Base-by-base conservation (phyloP, 2,113 vertebrate genomes). In the Prolemur simus region DNA sequence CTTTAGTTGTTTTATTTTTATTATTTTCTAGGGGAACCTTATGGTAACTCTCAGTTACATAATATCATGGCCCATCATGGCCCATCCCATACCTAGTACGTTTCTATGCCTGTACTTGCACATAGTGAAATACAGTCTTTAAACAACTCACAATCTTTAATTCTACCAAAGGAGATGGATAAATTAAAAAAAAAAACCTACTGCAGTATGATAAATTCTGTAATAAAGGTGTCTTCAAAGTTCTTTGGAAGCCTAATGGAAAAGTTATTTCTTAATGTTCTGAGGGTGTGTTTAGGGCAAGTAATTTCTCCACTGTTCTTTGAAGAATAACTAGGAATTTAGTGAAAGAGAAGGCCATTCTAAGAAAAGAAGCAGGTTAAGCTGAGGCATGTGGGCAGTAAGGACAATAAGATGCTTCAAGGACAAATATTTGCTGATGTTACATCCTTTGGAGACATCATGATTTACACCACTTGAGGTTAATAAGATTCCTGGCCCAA, bases 101-200 rank as follows among this genome's bases (percentile, higher is more conserved):
- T 87, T 87, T 96, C 42, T 81, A 58, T 63, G 81, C 20, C 13
- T 66, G 15, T 37, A 11, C n/a, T 27, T 54, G 34, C 27, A 88
- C 66, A 77, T 25, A 89, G 6, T 20, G 95, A 96, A 89, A 88
- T 87, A 71, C 11, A 89, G 47, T 47, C 47, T 92, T 73, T 66
- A 71, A 96, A 32, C 84, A 93, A 95, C 15, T 76, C 77, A 77
- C 13, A 78, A 56, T 92, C n/a, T 96, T 91, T 71, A 85, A 82
- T 95, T 86, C 47, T 82, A 83, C 1, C 66, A 85, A 87, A 87
- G 37, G 52, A 93, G 29, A 71, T 68, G 45, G 64, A 56, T 66
- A 92, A 13, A 58, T 39, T 77, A 63, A 54, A 42, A 58, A 21
- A 58, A 52, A 52, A 54, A 49, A 54, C 45, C 2, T 56, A 90